Evolutionary conservation across 2,797 vertebrate species (phyloP).

Genomic region (Etheostoma nigrum): DNA sequence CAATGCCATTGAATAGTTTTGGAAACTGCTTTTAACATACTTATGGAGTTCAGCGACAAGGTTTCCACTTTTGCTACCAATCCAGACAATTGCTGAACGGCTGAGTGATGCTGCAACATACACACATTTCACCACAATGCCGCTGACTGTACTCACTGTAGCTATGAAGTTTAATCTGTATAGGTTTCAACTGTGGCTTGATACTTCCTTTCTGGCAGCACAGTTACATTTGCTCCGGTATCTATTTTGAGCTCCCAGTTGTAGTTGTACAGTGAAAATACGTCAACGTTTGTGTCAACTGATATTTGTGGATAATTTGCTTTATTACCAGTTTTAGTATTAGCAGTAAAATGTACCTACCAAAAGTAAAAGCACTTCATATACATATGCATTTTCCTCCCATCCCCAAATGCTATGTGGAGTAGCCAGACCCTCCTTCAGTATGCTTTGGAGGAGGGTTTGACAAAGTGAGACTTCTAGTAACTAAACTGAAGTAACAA

Average conservation of each 20-base stretch:
- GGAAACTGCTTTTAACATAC: too few relatives aligned
- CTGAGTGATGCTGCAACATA: background rate
- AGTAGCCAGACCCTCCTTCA: too few relatives aligned
- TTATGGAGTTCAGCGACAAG: too few relatives aligned
- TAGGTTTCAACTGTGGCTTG: background rate
- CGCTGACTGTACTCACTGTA: background rate
- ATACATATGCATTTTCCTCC: too few relatives aligned
- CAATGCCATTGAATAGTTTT: background rate
- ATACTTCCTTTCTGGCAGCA: background rate
- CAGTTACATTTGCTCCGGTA: background rate
- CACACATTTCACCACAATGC: background rate
- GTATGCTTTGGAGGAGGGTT: too few relatives aligned
- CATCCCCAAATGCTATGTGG: too few relatives aligned
- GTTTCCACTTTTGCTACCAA: background rate
- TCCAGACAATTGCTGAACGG: background rate
- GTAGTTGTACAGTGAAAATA: too few relatives aligned
- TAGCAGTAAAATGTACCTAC: background rate
- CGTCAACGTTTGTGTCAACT: too few relatives aligned
- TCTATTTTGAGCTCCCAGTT: too few relatives aligned
- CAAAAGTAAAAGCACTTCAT: background rate
- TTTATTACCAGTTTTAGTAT: too few relatives aligned
- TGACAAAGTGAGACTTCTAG: too few relatives aligned
- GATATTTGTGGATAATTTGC: background rate
- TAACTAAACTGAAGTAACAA: background rate
- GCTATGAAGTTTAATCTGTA: background rate